Evolutionary conservation across 2,797 vertebrate genomes (phyloP).

Genomic region (Eurystomus glaucurus): DNA sequence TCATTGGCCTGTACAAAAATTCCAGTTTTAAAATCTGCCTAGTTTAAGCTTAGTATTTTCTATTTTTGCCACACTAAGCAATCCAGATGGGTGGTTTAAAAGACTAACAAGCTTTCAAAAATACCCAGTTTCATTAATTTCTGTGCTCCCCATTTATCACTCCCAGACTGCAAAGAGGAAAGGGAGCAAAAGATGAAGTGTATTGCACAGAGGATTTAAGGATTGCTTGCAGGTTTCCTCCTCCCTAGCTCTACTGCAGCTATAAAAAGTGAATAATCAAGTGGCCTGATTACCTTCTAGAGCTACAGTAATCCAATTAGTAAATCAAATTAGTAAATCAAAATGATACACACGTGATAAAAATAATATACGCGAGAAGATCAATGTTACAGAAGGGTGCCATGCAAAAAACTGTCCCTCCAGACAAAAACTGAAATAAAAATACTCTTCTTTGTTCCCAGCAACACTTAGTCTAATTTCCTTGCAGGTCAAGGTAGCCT

Average conservation of each 20-base stretch:
- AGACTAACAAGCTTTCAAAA: neutral
- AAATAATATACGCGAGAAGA: neutral
- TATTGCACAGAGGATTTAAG: neutral
- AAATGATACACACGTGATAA: neutral
- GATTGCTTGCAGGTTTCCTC: neutral
- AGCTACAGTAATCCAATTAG: slow-evolving; percentile 24
- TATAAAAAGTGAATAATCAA: slow-evolving; percentile 30
- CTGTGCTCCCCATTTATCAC: neutral
- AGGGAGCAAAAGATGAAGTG: neutral
- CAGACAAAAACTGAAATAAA: slow-evolving; percentile 59
- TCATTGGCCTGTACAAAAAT: neutral
- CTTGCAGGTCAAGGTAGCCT: slow-evolving; percentile 62
- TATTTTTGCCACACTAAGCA: neutral
- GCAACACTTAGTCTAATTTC: slow-evolving; percentile 32
- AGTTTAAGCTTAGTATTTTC: neutral
- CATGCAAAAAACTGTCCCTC: slow-evolving; percentile 17
- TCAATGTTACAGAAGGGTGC: neutral
- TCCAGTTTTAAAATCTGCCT: neutral
- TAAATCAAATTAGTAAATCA: slow-evolving; percentile 36
- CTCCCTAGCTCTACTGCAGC: neutral
- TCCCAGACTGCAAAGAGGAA: neutral
- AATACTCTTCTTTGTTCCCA: slow-evolving; percentile 36
- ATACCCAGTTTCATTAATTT: neutral
- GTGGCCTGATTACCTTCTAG: slow-evolving; percentile 7
- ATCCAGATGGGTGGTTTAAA: neutral